These are phyloP conservation scores for Tetranychus piercei DNA, from an alignment of 2,888 invertebrate genomes.

Conservation along the genomic window DNA sequence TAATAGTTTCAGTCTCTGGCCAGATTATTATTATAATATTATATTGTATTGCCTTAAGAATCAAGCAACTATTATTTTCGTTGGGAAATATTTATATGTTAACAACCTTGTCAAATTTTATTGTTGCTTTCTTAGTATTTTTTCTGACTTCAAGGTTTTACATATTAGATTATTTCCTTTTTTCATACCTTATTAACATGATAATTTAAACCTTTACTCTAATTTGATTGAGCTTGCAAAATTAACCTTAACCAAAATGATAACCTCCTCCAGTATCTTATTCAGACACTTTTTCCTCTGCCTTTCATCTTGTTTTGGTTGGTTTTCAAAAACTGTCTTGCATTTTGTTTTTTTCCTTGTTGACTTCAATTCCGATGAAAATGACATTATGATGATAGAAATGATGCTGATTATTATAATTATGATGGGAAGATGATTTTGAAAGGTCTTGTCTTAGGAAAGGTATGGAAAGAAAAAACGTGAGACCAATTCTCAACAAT, in stretches of 20 bases:
- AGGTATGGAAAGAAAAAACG: neutral
- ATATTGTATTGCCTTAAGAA: neutral
- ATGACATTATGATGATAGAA: neutral
- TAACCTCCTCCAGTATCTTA: neutral
- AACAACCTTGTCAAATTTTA: no score
- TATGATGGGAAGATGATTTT: neutral
- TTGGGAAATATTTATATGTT: no score
- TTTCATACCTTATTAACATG: neutral
- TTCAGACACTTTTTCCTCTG: no score
- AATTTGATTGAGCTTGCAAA: no score
- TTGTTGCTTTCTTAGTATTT: no score
- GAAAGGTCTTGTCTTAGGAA: neutral
- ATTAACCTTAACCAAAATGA: neutral
- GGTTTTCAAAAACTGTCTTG: no score
- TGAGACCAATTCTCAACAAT: conserved; percentile 1
- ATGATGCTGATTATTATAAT: neutral
- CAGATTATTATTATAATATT: no score
- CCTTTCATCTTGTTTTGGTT: neutral
- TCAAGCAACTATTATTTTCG: neutral
- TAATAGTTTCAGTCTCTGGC: neutral
- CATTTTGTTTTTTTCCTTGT: neutral
- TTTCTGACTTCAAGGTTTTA: no score
- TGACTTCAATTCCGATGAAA: neutral
- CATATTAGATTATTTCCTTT: neutral
- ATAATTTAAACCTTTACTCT: neutral